phyloP scores from a whole-genome alignment of 2,113 vertebrate genomes.

The Rhea americana region DNA sequence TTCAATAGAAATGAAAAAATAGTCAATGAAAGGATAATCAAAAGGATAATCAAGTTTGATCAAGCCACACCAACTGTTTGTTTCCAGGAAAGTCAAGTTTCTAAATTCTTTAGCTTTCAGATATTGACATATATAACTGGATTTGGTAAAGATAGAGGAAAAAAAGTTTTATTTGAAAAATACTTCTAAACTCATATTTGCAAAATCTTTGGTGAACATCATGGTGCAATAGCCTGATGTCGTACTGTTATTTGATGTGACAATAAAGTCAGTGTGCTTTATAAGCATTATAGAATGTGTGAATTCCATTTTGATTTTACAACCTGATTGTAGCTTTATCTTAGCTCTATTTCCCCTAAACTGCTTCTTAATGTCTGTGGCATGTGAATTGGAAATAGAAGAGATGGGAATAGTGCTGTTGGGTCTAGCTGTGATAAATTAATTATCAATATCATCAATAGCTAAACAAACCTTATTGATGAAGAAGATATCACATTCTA shows the following conservation, averaged over 20 bases:
- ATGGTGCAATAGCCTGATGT: not conserved
- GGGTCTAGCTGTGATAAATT: not conserved
- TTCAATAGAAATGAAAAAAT: not conserved
- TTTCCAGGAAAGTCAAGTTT: not conserved
- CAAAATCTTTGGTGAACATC: not conserved
- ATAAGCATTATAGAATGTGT: not conserved
- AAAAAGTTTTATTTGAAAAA: not conserved
- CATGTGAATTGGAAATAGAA: not conserved
- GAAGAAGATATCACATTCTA: not conserved
- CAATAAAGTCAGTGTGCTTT: not conserved
- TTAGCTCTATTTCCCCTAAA: not conserved
- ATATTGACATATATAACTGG: not conserved
- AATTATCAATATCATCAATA: not conserved
- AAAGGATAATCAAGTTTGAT: constrained; percentile 10
- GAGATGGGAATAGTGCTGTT: not conserved
- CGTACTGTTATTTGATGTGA: not conserved
- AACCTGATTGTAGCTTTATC: not conserved
- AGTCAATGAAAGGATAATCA: not conserved
- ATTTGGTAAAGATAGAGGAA: not conserved
- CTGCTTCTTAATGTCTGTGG: not conserved
- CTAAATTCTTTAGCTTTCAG: not conserved
- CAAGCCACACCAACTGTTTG: not conserved
- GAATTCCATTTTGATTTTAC: not conserved
- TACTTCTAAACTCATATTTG: not conserved
- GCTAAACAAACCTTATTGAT: not conserved